Evolutionary conservation across 1,140 invertebrate species (phyloP).

Genomic region (Drosophila suzukii): DNA sequence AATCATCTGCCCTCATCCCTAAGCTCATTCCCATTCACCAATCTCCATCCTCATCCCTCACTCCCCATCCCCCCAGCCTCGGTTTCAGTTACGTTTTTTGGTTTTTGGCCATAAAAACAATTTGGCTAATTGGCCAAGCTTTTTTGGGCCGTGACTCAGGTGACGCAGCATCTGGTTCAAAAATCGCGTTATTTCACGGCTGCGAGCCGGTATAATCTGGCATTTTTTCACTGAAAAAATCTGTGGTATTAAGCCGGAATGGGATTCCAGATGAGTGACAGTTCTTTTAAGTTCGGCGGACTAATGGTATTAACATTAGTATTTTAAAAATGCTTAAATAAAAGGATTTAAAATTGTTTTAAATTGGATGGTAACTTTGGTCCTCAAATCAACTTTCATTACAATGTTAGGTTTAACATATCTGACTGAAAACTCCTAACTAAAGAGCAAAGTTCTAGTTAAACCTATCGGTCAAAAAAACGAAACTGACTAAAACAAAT

Average conservation of each 20-base stretch:
- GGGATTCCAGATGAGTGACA: slow-evolving; percentile 1
- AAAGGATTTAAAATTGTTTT: too few species aligned
- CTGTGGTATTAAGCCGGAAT: not conserved
- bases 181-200: slow-evolving; percentile 33
- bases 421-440: too few species aligned
- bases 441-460: too few species aligned
- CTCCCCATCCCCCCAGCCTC: slow-evolving; percentile 17
- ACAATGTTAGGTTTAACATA: too few species aligned
- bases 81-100: slow-evolving; percentile 19
- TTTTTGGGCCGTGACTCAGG: slow-evolving; percentile 18
- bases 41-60: slow-evolving; percentile 1
- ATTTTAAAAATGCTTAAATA: too few species aligned
- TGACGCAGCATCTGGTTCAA: slow-evolving; percentile 8
- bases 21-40: not conserved
- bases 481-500: too few species aligned
- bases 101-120: slow-evolving; percentile 66
- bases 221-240: slow-evolving; percentile 10
- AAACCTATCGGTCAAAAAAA: too few species aligned
- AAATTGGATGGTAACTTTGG: too few species aligned
- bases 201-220: slow-evolving; percentile 3
- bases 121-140: slow-evolving; percentile 74
- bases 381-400: too few species aligned
- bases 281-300: not conserved
- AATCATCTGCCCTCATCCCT: slow-evolving; percentile 55
- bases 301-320: too few species aligned